phyloP scores from a whole-genome alignment of 2,888 invertebrate genomes.

The Pachycephus smyrnensis region DNA sequence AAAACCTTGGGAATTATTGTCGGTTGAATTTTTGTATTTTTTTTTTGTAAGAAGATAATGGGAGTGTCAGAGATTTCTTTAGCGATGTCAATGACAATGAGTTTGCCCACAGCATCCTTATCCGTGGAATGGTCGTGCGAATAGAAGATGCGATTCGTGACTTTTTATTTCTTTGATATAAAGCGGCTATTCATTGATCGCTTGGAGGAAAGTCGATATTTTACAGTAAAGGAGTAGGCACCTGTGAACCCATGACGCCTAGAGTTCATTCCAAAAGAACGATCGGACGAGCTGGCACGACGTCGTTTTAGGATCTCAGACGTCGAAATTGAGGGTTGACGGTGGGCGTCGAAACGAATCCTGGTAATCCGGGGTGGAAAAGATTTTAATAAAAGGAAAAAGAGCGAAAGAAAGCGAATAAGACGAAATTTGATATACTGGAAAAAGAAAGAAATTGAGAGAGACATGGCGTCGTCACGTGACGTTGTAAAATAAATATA shows the following conservation, averaged over 20 bases:
- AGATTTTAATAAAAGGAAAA: background rate
- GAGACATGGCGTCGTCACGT: background rate
- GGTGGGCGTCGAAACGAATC: background rate
- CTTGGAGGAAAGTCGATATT: background rate
- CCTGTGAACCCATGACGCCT: background rate
- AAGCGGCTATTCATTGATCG: background rate
- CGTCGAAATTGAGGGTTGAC: background rate
- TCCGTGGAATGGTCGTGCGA: background rate
- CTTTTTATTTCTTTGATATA: background rate
- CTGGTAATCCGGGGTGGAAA: background rate
- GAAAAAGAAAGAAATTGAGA: background rate
- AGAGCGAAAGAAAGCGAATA: background rate
- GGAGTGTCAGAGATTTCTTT: background rate
- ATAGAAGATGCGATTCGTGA: background rate
- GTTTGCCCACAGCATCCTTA: background rate
- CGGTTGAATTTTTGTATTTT: background rate
- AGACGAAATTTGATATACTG: background rate
- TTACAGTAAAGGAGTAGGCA: background rate
- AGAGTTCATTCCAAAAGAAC: background rate
- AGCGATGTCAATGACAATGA: background rate
- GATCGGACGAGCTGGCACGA: background rate
- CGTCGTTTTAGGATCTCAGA: background rate
- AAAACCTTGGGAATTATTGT: background rate
- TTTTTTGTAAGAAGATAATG: background rate
- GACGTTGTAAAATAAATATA: background rate